Base-by-base conservation (phyloP, 1,140 invertebrate genomes). In the Pseudomyrmex concolor region DNA sequence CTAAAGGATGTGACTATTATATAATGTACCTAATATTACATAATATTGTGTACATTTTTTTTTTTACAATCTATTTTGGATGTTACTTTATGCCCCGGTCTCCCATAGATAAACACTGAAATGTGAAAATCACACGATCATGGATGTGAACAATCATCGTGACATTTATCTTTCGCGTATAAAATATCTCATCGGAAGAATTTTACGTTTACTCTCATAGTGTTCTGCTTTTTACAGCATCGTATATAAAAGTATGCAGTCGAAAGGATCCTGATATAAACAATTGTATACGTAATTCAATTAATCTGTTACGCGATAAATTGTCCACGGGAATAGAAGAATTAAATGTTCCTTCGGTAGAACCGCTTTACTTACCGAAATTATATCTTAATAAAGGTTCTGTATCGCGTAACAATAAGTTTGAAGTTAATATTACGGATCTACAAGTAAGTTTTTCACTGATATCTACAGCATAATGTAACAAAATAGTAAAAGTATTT, bases 201-300 rank as follows among this genome's bases (percentile, higher is more conserved):
- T 1, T 22, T 60, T 45, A 10, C 8, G 43, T 25, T 60, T 60
- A 34, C 0, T 34, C 34, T 34, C 5, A 34, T 73, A 54, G 0
- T 9, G 0, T 13, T 72, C 12, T 12, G 1, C 62, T 8, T 59
- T 78, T 94, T 94, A 55, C 93, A 97, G 96, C 96, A 17, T 91
- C 96, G 10, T 97, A 96, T 89, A 96, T 97, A 82, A 95, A 96
- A 87, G 90, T 96, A 57, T 97, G 96, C 86, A 95, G 95, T 86
- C 95, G 95, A 82, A 95, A 93, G 63, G 95, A 96, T 90, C 95
- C 96, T 0, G 93, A 96, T 10, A 94, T 97, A 51, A 94, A 95
- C 85, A 93, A 94, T 77, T 97, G 96, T 89, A 96, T 97, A 70
- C 95, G 95, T 59, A 95, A 96, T 71, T 95, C 96, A 0, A 95